A percentile compares a stretch with the other conserved stretches of the same genome.
phyloP scores from a whole-genome alignment of 2,888 invertebrate species.

The Pheosia gnoma region DNA sequence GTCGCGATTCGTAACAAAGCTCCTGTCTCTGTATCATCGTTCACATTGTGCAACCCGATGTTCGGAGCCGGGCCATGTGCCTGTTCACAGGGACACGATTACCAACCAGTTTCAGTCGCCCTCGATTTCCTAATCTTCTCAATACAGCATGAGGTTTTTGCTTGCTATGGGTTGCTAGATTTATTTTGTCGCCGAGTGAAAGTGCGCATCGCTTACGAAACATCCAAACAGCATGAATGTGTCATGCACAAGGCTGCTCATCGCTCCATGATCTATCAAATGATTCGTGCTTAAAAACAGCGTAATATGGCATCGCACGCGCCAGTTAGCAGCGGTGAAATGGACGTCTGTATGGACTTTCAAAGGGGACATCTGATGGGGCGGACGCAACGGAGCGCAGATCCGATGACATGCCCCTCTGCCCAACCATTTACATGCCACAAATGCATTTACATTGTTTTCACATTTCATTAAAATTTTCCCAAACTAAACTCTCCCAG shows the following conservation, averaged over 20 bases:
- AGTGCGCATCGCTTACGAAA: constrained; percentile 63
- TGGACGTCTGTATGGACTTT: constrained; percentile 65
- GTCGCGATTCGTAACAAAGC: constrained; percentile 65
- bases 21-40: constrained; percentile 62
- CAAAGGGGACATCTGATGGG: constrained; percentile 74
- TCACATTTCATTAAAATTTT: constrained; percentile 8
- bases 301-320: constrained; percentile 59
- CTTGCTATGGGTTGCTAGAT: constrained; percentile 50
- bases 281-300: constrained; percentile 24
- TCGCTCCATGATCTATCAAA: constrained; percentile 36
- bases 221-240: constrained; percentile 14
- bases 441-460: constrained; percentile 46
- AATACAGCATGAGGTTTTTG: constrained; percentile 56
- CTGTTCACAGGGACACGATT: constrained; percentile 64
- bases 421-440: constrained; percentile 46
- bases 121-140: constrained; percentile 63
- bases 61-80: constrained; percentile 56
- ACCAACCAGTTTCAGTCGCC: constrained; percentile 65
- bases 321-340: constrained; percentile 71
- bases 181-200: constrained; percentile 60
- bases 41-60: constrained; percentile 65
- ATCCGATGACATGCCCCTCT: constrained; percentile 69
- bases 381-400: constrained; percentile 68
- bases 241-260: constrained; percentile 13
- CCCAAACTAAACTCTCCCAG: constrained; percentile 6